A percentile compares a stretch with the other conserved stretches of the same genome.
These are phyloP conservation scores for Chrysodeixis includens DNA, from an alignment of 2,888 invertebrate species.

Conservation along the genomic window DNA sequence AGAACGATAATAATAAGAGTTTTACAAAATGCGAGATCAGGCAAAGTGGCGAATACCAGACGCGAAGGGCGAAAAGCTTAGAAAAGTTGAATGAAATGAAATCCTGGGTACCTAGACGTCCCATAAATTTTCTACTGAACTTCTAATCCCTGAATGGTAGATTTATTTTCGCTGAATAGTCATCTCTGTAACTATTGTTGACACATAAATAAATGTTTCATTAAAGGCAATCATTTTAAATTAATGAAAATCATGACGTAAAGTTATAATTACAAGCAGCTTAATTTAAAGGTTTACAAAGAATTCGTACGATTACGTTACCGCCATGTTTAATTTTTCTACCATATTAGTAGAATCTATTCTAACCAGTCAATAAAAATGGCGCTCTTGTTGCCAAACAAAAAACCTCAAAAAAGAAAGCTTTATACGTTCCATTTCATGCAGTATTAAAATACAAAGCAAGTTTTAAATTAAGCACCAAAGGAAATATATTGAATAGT, in stretches of 20 bases:
- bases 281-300: too few species aligned
- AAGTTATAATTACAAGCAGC: too few species aligned
- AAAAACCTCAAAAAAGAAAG: slow-evolving; percentile 42
- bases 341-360: slow-evolving; percentile 36
- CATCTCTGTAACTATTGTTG: neutral
- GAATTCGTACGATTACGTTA: neutral
- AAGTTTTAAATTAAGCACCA: neutral
- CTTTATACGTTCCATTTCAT: slow-evolving; percentile 38
- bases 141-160: slow-evolving; percentile 13
- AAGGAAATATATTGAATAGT: too few species aligned
- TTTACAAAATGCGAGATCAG: slow-evolving; percentile 43
- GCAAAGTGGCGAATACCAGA: slow-evolving; percentile 61
- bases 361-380: slow-evolving; percentile 29
- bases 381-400: slow-evolving; percentile 52
- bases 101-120: slow-evolving; percentile 30
- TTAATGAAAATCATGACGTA: neutral
- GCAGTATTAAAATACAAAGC: too few species aligned
- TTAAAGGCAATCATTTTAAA: neutral
- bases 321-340: slow-evolving; percentile 3
- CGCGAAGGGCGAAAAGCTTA: slow-evolving; percentile 64
- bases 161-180: neutral
- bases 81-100: slow-evolving; percentile 58
- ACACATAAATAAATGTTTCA: neutral
- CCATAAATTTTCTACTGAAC: slow-evolving; percentile 10
- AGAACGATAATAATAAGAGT: slow-evolving; percentile 38